Evolutionary conservation across 23 tunicate species (phyloP).

Genomic region (Ciona savignyi): DNA sequence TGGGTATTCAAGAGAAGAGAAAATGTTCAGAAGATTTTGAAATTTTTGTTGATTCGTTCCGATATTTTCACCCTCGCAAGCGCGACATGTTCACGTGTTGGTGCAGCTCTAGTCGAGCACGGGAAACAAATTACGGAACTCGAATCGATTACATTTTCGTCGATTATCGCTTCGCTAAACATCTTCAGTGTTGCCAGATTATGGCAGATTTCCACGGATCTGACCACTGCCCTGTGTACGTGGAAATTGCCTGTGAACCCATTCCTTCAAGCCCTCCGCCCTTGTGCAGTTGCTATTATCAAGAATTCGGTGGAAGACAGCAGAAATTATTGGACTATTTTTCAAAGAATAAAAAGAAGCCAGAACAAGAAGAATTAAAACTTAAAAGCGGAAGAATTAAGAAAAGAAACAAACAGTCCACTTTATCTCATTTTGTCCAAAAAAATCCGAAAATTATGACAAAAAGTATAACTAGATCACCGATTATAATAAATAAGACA

Average conservation of each 20-base stretch:
- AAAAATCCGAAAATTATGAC: not conserved
- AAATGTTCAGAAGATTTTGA: too few relatives aligned
- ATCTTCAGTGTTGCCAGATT: constrained; percentile 36
- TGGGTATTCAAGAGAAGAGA: too few relatives aligned
- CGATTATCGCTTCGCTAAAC: constrained; percentile 8
- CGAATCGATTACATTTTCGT: constrained; percentile 77
- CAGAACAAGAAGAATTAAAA: not conserved
- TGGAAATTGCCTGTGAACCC: constrained; percentile 9
- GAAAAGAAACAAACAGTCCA: constrained; percentile 4
- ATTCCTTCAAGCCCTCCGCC: constrained; percentile 40
- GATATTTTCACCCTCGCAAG: constrained; percentile 62
- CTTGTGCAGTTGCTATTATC: constrained; percentile 35
- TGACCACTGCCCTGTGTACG: constrained; percentile 85
- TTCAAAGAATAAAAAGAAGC: not conserved
- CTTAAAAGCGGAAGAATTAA: not conserved
- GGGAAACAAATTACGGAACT: constrained; percentile 92
- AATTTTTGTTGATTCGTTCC: constrained; percentile 69
- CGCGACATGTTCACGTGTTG: constrained; percentile 77
- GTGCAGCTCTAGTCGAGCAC: constrained; percentile 52
- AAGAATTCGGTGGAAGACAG: constrained; percentile 64
- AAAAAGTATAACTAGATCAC: too few relatives aligned
- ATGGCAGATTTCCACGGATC: constrained; percentile 64
- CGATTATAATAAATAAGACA: not conserved
- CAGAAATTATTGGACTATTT: constrained; percentile 33
- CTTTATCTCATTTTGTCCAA: constrained; percentile 2